Base-by-base conservation (phyloP, 1,140 invertebrate genomes). In the Cyphomyrmex costatus region DNA sequence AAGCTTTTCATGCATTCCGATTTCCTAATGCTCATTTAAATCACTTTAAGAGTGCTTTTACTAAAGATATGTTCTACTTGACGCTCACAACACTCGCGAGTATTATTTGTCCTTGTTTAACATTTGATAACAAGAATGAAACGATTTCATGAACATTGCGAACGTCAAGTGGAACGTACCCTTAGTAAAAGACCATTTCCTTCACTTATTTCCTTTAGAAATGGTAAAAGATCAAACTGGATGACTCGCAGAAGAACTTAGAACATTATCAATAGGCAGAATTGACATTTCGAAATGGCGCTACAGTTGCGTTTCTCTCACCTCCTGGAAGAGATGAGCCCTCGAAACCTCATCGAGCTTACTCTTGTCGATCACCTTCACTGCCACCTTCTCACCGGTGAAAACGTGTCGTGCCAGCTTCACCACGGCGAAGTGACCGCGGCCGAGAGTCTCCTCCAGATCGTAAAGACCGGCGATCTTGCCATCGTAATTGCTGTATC, bases 351-450 rank as follows among this genome's bases (percentile, higher is more conserved):
- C 98, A 95, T 99, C 99, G 90, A 99, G 95, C 95, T 99, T 99
- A 77, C 97, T 98, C 95, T 99, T 99, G 95, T 99, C 99, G 92
- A 99, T 99, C 68, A 99, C 97, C 96, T 98, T 98, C 56, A 98
- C 98, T 68, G 97, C 98, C 70, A 99, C 99, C 95, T 99, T 99
- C 96, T 99, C 99, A n/a, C 99, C 99, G 58, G 99, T 99, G 95
- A 99, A 99, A 60, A 99, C 99, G 96, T 99, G 99, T 87, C 98
- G 96, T 12, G 99, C 99, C 86, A 99, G 95, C 96, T 99, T 99
- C 27, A 99, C 99, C 68, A 99, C 99, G 80, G 99, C 99, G 96
- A 99, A 99, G 96, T 99, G 99, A 63, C 99, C 99, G 83, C 97
- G 97, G 14, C 98, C 98, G 19, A 99, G 95, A 0, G 99, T 99